Evolutionary conservation across 2,113 vertebrate species (phyloP), one percentile per base, ranked within the genome.

Genomic region (Alosa alosa): DNA sequence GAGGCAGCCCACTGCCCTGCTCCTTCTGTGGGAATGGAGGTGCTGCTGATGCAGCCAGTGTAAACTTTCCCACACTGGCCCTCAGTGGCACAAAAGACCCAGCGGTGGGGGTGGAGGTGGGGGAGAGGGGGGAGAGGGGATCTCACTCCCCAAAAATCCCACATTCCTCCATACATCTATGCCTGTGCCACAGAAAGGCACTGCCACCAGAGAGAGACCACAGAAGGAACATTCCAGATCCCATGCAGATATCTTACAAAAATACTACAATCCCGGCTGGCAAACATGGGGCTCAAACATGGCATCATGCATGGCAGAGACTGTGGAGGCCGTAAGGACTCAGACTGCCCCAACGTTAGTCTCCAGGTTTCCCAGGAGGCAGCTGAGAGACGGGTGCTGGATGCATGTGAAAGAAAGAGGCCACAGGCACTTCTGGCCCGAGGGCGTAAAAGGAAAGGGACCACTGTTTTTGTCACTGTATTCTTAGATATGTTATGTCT

Each of bases 11-110:
- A 39, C 10, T 36, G 15, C 36, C 4, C 36, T 6, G 72, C 72
- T 78, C 36, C 72, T 78, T 78, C 72, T 78, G 49, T 36, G 22
- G 44, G 55, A 50, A 72, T 31, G 4, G 45, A 39, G 55, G 36
- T 75, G 81, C 47, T 75, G 64, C 47, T 85, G 84, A 82, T 81
- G 11, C 31, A 81, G 45, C 82, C 41, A 86, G n/a, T 45, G 83
- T 89, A 87, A 87, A 87, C 86, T 87, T 89, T 88, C 88, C 86
- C 86, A 86, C 86, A 84, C 81, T 84, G 31, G 55, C 46, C 25
- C 41, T 82, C 36, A 52, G 78, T 49, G 78, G 45, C 84, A 50
- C 55, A 75, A 86, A 84, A 60, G 72, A 52, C 46, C 25, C n/a
- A 47, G n/a, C 25, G 9, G 64, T 11, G 25, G 31, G 25, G 10